phyloP scores from a whole-genome alignment of 2,113 vertebrate genomes.

The Clinocottus analis region DNA sequence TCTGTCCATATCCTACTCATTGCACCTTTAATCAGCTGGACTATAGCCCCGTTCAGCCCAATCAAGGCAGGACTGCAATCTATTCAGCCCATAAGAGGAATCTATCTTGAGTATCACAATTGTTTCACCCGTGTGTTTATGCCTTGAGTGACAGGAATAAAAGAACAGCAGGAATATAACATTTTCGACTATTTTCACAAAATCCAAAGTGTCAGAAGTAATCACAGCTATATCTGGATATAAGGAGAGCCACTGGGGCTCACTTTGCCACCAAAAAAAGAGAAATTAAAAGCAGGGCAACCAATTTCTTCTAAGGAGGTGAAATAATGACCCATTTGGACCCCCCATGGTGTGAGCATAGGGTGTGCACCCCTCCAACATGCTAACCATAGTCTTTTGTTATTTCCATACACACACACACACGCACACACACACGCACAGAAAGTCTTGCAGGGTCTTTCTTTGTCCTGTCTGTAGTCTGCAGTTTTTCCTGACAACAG shows the following conservation, averaged over 20 bases:
- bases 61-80: neutral
- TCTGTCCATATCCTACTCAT: neutral
- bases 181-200: constrained; percentile 15
- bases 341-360: constrained; percentile 34
- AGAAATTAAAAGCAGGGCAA: constrained; percentile 47
- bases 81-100: neutral
- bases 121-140: neutral
- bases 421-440: constrained; percentile 35
- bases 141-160: constrained; percentile 12
- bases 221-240: constrained; percentile 27
- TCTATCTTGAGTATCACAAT: neutral
- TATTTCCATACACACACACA: constrained; percentile 60
- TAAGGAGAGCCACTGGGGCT: constrained; percentile 14
- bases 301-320: constrained; percentile 53
- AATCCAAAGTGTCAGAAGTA: constrained; percentile 44
- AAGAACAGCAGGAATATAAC: constrained; percentile 25
- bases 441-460: constrained; percentile 42
- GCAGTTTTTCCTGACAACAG: constrained; percentile 56
- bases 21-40: neutral
- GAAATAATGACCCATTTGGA: constrained; percentile 66
- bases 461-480: constrained; percentile 65
- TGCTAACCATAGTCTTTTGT: constrained; percentile 57
- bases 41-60: neutral
- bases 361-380: constrained; percentile 51
- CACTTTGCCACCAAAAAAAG: constrained; percentile 32